These are phyloP conservation scores for Zophobas atratus DNA, from an alignment of 1,140 invertebrate species.

Conservation along the genomic window DNA sequence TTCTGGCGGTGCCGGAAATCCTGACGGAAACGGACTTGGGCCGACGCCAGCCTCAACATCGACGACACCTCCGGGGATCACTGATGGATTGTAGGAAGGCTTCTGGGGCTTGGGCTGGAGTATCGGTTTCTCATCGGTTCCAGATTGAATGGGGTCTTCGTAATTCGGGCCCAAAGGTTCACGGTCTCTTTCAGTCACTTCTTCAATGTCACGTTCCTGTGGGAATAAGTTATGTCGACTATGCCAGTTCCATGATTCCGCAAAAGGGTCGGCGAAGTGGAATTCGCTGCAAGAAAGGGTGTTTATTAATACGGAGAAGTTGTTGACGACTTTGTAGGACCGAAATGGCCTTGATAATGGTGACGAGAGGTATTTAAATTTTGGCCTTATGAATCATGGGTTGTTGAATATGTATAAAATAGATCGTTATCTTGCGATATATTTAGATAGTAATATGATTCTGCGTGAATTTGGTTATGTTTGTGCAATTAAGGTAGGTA, in stretches of 20 bases:
- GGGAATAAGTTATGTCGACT: conserved; percentile 23
- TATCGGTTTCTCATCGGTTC: conserved; percentile 54
- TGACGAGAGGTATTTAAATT: not conserved
- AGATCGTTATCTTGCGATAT: not conserved
- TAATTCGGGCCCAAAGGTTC: conserved; percentile 64
- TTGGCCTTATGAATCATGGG: conserved; percentile 8
- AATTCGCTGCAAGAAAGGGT: conserved; percentile 29
- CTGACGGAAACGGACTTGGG: conserved; percentile 43
- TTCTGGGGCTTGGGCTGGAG: conserved; percentile 54
- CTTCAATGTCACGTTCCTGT: conserved; percentile 34
- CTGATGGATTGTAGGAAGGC: conserved; percentile 42
- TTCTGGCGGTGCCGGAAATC: conserved; percentile 40
- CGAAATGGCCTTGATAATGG: conserved; percentile 5
- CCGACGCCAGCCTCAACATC: conserved; percentile 59
- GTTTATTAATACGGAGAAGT: not conserved
- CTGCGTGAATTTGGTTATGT: no score
- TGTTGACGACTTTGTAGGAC: not conserved
- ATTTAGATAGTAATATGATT: not conserved
- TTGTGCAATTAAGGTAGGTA: no score
- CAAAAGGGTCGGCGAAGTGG: conserved; percentile 33
- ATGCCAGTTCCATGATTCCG: conserved; percentile 42
- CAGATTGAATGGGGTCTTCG: conserved; percentile 58
- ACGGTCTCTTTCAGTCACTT: conserved; percentile 54
- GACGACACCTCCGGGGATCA: conserved; percentile 58
- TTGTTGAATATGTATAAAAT: conserved; percentile 7